Evolutionary conservation across 1,140 invertebrate species (phyloP), one percentile per base, ranked within the genome.

Genomic region (Amphibalanus amphitrite): DNA sequence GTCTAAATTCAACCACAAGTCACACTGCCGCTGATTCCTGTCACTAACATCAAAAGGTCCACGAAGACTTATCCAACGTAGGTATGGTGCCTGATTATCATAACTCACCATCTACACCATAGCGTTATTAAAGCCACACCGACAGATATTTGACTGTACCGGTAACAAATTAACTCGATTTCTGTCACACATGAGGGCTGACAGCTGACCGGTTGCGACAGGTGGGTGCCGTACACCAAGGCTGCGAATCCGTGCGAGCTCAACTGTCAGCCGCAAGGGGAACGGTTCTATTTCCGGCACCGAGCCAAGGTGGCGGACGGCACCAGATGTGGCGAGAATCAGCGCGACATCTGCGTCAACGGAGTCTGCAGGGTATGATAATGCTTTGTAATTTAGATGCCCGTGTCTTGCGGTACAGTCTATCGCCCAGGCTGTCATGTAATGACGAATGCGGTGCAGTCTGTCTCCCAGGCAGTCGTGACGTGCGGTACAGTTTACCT

Each of bases 241-340:
- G 89, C 86, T 3, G 86, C 87, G 30, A 93, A 95, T 81, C 91
- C 90, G 69, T 98, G 95, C 79, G 92, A 96, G 82, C 81, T 98
- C 74, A 94, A 95, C 81, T 98, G 96, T 79, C 95, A 92, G 88
- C 95, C 95, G 3, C 85, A 86, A 72, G 90, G 90, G 6, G 92
- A 94, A 79, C 84, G 90, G 69, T 97, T 97, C 82, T 97, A 96
- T 81, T 94, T 91, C 79, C 85, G 92, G 25, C 91, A 95, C 75
- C 88, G 87, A 75, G 81, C 83, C 67, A 87, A 88, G 80, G 76
- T 97, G 13, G 83, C 87, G 1, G 95, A 98, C 80, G 95, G 95
- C 26, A 98, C 95, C 6, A 83, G 84, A 0, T 98, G 95, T 79
- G 87, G 87, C 74, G 86, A 91, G 72, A 89, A 92, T 77, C 86